A percentile compares a stretch with the other conserved stretches of the same genome.
Evolutionary conservation across 37 sponge, comb jelly and placozoan species (phyloP).

Genomic region (Spongia lamella): DNA sequence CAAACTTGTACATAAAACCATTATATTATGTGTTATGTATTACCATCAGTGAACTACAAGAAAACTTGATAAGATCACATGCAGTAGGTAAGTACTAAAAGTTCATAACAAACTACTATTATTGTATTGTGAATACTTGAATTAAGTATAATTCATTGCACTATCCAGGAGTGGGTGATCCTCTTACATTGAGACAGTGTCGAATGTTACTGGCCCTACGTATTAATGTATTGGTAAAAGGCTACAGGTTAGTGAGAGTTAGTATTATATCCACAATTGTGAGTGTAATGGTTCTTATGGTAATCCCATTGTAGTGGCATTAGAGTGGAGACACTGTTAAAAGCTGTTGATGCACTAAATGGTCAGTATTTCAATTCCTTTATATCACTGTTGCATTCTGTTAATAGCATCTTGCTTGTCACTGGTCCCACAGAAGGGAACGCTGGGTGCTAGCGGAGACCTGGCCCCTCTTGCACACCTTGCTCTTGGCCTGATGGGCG

Average conservation of each 20-base stretch:
- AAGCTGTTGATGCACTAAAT: constrained; percentile 69
- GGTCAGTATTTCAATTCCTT: constrained; percentile 34
- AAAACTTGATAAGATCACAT: constrained; percentile 84
- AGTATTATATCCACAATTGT: background rate
- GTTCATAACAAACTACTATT: no score
- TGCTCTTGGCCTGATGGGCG: constrained; percentile 93
- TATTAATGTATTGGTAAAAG: constrained; percentile 92
- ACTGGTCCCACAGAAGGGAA: constrained; percentile 88
- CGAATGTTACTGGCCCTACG: constrained; percentile 82
- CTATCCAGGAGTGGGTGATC: constrained; percentile 59
- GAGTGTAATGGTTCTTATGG: background rate
- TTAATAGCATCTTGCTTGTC: constrained; percentile 76
- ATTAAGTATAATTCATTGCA: no score
- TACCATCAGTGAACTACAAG: constrained; percentile 72
- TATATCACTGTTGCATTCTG: background rate
- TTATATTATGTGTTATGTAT: background rate
- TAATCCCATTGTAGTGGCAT: constrained; percentile 46
- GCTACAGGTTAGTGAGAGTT: constrained; percentile 73
- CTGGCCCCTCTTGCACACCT: constrained; percentile 94
- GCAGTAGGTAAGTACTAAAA: constrained; percentile 45
- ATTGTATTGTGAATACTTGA: no score
- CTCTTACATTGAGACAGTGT: constrained; percentile 67
- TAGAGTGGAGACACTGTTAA: constrained; percentile 62
- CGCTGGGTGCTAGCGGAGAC: constrained; percentile 96
- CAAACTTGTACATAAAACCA: background rate